phyloP scores from a whole-genome alignment of 2,888 invertebrate genomes.

The Agriopis leucophaearia region DNA sequence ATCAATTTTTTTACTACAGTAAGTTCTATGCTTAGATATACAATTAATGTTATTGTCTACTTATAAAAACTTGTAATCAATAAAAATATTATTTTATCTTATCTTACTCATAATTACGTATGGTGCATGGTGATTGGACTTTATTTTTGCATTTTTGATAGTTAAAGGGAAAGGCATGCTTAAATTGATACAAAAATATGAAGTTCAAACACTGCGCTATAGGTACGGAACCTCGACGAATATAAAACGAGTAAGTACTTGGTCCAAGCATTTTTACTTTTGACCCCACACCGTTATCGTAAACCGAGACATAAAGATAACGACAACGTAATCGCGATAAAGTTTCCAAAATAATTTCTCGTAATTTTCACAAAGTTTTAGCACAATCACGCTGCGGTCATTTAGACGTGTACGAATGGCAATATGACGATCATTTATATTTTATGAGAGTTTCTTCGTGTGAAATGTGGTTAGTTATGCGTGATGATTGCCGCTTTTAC shows the following conservation, averaged over 20 bases:
- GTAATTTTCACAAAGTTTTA: background rate
- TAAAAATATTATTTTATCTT: no score
- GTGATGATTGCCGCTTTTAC: slow-evolving; percentile 27
- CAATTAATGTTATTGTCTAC: no score
- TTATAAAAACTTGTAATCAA: no score
- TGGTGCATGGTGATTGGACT: no score
- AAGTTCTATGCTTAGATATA: no score
- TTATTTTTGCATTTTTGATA: no score
- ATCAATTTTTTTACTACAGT: no score
- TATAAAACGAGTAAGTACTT: slow-evolving; percentile 9
- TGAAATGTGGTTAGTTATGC: slow-evolving; percentile 32
- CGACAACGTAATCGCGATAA: slow-evolving; percentile 17
- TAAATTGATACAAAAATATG: background rate
- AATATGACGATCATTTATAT: background rate
- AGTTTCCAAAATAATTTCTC: slow-evolving; percentile 27
- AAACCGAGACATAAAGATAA: slow-evolving; percentile 33
- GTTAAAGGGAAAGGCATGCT: no score
- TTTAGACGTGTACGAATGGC: background rate
- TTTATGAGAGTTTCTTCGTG: slow-evolving; percentile 17
- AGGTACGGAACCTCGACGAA: slow-evolving; percentile 2
- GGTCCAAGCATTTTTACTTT: slow-evolving; percentile 26
- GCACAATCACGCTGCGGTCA: background rate
- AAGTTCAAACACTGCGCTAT: slow-evolving; percentile 10
- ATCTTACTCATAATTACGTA: no score
- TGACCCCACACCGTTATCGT: slow-evolving; percentile 27